Conservation (phyloP, 2,888 invertebrate species). For the Acholoe squamosa region DNA sequence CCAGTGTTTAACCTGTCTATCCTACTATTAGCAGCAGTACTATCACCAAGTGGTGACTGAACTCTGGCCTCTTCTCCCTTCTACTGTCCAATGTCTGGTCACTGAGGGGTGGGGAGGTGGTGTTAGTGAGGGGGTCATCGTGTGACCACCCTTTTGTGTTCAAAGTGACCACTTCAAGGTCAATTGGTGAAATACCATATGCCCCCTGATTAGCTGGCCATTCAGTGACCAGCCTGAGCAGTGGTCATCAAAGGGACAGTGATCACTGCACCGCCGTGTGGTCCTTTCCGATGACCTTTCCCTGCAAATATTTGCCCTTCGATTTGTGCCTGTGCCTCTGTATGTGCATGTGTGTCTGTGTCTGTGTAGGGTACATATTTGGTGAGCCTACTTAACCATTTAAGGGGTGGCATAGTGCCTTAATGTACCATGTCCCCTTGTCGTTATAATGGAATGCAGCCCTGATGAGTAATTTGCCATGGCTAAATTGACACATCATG, state of each 20-base stretch:
- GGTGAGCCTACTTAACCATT: not conserved
- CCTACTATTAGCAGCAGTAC: too few relatives aligned
- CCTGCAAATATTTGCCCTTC: conserved; percentile 51
- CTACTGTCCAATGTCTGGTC: not conserved
- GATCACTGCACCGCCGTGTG: not conserved
- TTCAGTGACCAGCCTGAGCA: conserved; percentile 27
- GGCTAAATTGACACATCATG: too few relatives aligned
- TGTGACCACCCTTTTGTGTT: not conserved
- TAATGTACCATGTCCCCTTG: too few relatives aligned
- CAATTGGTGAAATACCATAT: conserved; percentile 61
- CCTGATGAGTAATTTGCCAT: too few relatives aligned
- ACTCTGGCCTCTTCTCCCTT: too few relatives aligned
- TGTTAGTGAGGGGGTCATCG: not conserved
- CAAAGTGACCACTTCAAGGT: conserved; percentile 58
- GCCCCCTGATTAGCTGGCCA: conserved; percentile 36
- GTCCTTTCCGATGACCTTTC: conserved; percentile 26
- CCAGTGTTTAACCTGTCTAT: too few relatives aligned
- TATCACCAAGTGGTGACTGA: too few relatives aligned
- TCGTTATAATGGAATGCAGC: too few relatives aligned
- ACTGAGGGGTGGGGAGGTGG: not conserved
- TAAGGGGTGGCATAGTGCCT: too few relatives aligned
- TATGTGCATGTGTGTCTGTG: not conserved
- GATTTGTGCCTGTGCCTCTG: not conserved
- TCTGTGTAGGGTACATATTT: not conserved
- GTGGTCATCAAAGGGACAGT: conserved; percentile 46